A percentile compares a stretch with the other conserved stretches of the same genome.
These are phyloP conservation scores for Pandemis heparana DNA, from an alignment of 2,888 invertebrate species.

Conservation along the genomic window DNA sequence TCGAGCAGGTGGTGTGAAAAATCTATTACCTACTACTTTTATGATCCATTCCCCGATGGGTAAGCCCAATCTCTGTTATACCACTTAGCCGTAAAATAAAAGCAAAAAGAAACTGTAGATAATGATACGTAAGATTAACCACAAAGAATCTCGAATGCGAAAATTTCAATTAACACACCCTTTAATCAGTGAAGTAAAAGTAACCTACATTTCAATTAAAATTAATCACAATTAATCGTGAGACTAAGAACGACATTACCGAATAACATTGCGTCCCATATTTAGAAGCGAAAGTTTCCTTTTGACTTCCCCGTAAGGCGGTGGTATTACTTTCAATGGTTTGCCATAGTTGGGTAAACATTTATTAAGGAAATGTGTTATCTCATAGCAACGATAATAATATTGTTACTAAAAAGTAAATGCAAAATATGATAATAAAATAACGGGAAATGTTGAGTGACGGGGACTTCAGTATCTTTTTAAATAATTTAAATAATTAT, in stretches of 20 bases:
- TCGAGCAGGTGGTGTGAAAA: too few relatives aligned
- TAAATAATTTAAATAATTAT: too few relatives aligned
- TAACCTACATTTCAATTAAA: not conserved
- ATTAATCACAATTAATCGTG: conserved; percentile 13
- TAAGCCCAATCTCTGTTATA: too few relatives aligned
- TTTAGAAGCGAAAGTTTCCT: conserved; percentile 35
- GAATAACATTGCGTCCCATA: conserved; percentile 30
- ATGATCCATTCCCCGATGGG: too few relatives aligned
- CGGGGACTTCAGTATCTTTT: not conserved
- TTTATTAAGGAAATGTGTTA: conserved; percentile 40
- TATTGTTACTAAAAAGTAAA: conserved; percentile 29
- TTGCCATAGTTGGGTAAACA: conserved; percentile 37
- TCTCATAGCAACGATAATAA: conserved; percentile 33
- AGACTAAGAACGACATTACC: conserved; percentile 22
- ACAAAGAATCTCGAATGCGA: not conserved
- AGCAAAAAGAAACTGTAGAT: not conserved
- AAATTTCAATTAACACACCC: conserved; percentile 8
- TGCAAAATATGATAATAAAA: conserved; percentile 11
- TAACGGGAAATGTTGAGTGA: not conserved
- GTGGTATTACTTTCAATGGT: conserved; percentile 36
- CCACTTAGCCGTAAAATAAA: too few relatives aligned
- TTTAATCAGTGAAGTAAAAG: conserved; percentile 13
- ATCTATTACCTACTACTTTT: too few relatives aligned
- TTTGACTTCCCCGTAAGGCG: conserved; percentile 30
- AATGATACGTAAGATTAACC: not conserved